These are phyloP conservation scores for Adoxophyes honmai DNA, from an alignment of 1,140 invertebrate species.

Conservation along the genomic window DNA sequence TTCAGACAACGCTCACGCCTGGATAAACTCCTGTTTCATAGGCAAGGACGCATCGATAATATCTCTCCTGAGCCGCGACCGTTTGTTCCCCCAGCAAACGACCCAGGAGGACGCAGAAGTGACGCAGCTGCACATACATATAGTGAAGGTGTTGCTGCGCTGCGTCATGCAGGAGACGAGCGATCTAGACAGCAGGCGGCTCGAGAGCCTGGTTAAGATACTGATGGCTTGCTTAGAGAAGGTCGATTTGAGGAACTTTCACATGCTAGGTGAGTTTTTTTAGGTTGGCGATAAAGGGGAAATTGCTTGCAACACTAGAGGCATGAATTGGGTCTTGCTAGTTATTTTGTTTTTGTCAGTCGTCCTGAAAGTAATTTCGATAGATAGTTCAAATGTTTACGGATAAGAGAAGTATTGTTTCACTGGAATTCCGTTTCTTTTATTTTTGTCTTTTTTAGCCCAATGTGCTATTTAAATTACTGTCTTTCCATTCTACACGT, in stretches of 20 bases:
- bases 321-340: no score
- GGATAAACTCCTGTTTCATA: slow-evolving; percentile 57
- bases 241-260: slow-evolving; percentile 70
- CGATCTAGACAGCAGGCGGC: slow-evolving; percentile 37
- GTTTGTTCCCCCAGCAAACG: slow-evolving; percentile 52
- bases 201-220: slow-evolving; percentile 65
- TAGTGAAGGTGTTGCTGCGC: slow-evolving; percentile 53
- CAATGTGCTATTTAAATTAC: no score
- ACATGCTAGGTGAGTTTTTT: slow-evolving; percentile 69
- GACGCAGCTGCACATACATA: slow-evolving; percentile 53
- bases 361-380: no score
- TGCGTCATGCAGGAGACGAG: slow-evolving; percentile 43
- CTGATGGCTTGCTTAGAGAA: slow-evolving; percentile 57
- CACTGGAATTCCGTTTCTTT: no score
- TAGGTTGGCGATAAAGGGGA: no score
- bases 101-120: slow-evolving; percentile 51
- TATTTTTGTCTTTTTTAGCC: no score
- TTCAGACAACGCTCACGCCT: slow-evolving; percentile 38
- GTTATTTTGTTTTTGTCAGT: no score
- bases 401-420: no score
- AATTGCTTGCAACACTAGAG: no score
- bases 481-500: no score
- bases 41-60: slow-evolving; percentile 51
- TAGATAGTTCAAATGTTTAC: no score
- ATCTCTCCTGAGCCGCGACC: slow-evolving; percentile 46